A percentile compares a stretch with the other conserved stretches of the same genome.
Conservation (phyloP, 92 coral and sea anemone species). For the Bergia puertoricense region DNA sequence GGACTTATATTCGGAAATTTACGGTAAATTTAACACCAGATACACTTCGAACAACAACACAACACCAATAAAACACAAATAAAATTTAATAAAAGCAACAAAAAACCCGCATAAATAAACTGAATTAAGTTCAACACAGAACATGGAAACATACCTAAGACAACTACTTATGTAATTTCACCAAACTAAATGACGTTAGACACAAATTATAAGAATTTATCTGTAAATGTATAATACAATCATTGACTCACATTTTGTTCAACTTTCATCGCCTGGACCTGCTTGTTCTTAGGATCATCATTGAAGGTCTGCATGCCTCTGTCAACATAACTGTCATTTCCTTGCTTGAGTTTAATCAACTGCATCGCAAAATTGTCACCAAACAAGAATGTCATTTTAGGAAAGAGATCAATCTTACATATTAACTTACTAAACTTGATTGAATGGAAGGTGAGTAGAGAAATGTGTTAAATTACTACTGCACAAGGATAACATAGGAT, state of each 20-base stretch:
- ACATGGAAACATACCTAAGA: neutral
- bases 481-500: too few species aligned
- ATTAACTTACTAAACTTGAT: neutral
- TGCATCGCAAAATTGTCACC: conserved; percentile 7
- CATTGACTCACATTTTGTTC: conserved; percentile 74
- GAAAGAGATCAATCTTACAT: neutral
- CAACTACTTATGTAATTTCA: neutral
- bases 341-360: conserved; percentile 87
- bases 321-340: conserved; percentile 97
- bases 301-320: conserved; percentile 98
- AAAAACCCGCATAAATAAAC: neutral
- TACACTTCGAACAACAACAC: neutral
- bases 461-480: too few species aligned
- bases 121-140: neutral
- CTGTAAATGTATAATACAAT: too few species aligned
- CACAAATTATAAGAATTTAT: neutral
- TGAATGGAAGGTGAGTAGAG: too few species aligned
- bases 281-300: conserved; percentile 91
- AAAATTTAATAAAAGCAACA: neutral
- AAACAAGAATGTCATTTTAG: neutral
- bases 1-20: too few species aligned
- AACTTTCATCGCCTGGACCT: conserved; percentile 81
- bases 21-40: neutral
- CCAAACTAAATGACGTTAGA: neutral
- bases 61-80: neutral